Percentiles rank a stretch among this genome's conserved stretches.
phyloP scores from a whole-genome alignment of 2,113 vertebrate genomes.

The Anas platyrhynchos region DNA sequence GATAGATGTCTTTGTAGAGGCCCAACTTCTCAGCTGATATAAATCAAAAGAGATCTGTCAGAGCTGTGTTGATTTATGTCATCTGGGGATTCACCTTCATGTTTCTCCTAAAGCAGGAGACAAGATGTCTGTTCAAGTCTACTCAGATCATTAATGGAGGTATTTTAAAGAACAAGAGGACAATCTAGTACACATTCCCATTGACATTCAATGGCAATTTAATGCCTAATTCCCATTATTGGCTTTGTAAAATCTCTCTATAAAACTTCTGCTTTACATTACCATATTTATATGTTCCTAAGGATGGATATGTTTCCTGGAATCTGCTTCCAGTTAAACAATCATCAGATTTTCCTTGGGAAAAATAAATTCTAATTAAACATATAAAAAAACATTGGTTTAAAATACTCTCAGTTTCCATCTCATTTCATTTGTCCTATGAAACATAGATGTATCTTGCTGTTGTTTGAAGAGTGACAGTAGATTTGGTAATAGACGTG shows the following conservation, averaged over 20 bases:
- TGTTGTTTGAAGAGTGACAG: neutral
- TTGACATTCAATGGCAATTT: neutral
- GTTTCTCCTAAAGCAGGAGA: neutral
- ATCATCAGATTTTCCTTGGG: neutral
- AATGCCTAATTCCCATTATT: neutral
- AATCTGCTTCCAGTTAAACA: neutral
- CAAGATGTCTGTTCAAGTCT: neutral
- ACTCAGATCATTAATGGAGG: neutral
- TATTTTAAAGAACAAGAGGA: neutral
- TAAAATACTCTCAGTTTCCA: neutral
- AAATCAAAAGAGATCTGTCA: conserved; percentile 34
- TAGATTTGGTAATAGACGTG: neutral
- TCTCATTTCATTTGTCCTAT: neutral
- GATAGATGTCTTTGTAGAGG: neutral
- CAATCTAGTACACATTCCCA: neutral
- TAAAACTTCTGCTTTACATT: neutral
- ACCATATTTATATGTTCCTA: neutral
- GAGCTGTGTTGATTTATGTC: neutral
- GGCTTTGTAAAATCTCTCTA: neutral
- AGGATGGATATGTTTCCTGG: neutral
- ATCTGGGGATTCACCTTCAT: neutral
- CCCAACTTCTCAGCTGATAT: neutral
- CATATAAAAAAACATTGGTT: neutral
- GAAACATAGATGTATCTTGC: neutral
- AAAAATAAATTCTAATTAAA: neutral